Conservation (phyloP, 2,797 vertebrate genomes). For the Notolepis coatsorum region DNA sequence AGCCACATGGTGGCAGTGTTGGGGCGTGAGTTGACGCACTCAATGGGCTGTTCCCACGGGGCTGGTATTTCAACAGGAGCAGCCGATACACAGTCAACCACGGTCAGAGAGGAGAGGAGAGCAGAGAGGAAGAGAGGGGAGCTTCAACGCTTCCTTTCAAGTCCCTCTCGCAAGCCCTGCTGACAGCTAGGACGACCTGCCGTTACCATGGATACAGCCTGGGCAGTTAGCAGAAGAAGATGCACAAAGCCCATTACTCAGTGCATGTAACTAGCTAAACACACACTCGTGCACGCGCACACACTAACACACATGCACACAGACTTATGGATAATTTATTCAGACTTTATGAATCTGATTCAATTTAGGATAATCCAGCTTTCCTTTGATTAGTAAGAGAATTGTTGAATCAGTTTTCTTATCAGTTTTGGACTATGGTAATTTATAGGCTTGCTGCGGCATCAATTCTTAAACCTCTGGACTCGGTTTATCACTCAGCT, state of each 20-base stretch:
- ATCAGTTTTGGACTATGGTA: too few relatives aligned
- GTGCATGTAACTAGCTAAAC: conserved; percentile 29
- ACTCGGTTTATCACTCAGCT: too few relatives aligned
- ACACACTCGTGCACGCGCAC: background rate
- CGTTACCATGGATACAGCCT: conserved; percentile 83
- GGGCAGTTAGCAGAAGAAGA: conserved; percentile 69
- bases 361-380: too few relatives aligned
- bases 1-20: conserved; percentile 76
- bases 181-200: conserved; percentile 76
- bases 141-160: conserved; percentile 77
- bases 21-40: conserved; percentile 28
- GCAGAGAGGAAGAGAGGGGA: conserved; percentile 47
- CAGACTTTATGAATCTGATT: too few relatives aligned
- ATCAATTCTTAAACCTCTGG: too few relatives aligned
- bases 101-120: conserved; percentile 51
- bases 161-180: conserved; percentile 71
- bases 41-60: conserved; percentile 29
- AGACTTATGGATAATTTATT: too few relatives aligned
- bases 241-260: conserved; percentile 77
- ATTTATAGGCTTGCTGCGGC: too few relatives aligned
- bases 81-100: conserved; percentile 55
- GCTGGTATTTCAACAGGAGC: conserved; percentile 67
- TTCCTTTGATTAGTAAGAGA: too few relatives aligned
- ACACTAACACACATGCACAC: background rate
- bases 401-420: too few relatives aligned